These are phyloP conservation scores for Propithecus deckenii DNA, from an alignment of 2,797 vertebrate genomes.

Conservation along the genomic window DNA sequence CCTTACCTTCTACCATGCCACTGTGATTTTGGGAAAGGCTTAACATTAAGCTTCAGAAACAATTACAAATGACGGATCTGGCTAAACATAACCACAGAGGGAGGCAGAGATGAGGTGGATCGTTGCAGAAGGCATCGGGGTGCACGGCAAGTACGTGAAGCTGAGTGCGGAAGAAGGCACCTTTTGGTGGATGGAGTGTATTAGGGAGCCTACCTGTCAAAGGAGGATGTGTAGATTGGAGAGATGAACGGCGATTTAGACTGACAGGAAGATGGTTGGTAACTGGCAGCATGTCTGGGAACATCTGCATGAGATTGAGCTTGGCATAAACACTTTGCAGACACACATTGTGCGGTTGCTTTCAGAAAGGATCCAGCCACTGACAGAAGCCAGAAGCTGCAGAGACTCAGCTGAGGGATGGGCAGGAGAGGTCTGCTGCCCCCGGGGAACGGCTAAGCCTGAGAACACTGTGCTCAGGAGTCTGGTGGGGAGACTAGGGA, in stretches of 20 bases:
- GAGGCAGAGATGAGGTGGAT: background rate
- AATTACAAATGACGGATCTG: slow-evolving; percentile 20
- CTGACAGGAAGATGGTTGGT: background rate
- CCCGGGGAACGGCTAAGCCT: background rate
- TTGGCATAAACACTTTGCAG: background rate
- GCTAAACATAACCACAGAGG: background rate
- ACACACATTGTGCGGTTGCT: background rate
- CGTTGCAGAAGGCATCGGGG: background rate
- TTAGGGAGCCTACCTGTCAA: accelerated
- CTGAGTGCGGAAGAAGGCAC: background rate
- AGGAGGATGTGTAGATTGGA: background rate
- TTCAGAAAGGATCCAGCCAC: background rate
- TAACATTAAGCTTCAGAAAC: slow-evolving; percentile 46
- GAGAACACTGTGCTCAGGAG: background rate
- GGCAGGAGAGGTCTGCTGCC: background rate
- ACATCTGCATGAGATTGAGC: background rate
- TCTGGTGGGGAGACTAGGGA: background rate
- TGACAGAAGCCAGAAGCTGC: background rate
- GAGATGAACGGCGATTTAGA: background rate
- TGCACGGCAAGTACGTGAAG: background rate
- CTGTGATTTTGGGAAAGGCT: slow-evolving; percentile 38
- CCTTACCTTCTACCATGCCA: slow-evolving; percentile 1
- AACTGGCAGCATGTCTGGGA: background rate
- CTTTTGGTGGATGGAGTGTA: background rate
- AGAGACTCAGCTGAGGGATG: background rate